Evolutionary conservation across 2,797 vertebrate genomes (phyloP).

Genomic region (Apogon hyalosoma): DNA sequence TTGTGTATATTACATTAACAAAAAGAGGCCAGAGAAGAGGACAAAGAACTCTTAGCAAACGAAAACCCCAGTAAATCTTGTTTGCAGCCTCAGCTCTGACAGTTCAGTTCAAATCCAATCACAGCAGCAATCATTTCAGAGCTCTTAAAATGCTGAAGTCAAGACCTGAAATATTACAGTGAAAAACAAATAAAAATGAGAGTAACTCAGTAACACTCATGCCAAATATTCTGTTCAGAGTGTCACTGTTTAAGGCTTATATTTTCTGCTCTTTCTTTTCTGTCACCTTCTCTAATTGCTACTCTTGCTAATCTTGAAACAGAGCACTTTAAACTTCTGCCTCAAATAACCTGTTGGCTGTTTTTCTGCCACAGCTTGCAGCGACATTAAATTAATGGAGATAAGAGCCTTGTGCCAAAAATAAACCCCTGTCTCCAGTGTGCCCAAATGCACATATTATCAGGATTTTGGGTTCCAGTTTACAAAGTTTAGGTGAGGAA

Average conservation of each 20-base stretch:
- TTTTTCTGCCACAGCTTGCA: conserved; percentile 84
- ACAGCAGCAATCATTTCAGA: too few relatives aligned
- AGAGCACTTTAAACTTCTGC: conserved; percentile 40
- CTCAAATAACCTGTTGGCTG: conserved; percentile 71
- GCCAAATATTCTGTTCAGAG: conserved; percentile 30
- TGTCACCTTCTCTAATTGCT: conserved; percentile 22
- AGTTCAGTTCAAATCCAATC: too few relatives aligned
- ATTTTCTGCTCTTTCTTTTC: conserved; percentile 22
- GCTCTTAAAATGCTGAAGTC: too few relatives aligned
- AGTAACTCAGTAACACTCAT: conserved; percentile 32
- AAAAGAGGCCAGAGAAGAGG: conserved; percentile 35
- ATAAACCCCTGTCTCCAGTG: conserved; percentile 86
- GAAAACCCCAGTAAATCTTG: conserved; percentile 43
- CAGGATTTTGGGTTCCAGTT: conserved; percentile 84
- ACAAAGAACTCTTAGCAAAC: conserved; percentile 60
- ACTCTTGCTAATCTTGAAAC: conserved; percentile 20
- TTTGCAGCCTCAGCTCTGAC: conserved; percentile 71
- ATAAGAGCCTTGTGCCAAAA: conserved; percentile 89
- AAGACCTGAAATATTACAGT: too few relatives aligned
- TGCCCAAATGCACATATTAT: conserved; percentile 86
- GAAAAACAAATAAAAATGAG: too few relatives aligned
- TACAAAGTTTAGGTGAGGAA: conserved; percentile 53
- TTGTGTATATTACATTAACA: neutral
- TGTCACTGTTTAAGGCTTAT: conserved; percentile 18
- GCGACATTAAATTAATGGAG: conserved; percentile 90